These are phyloP conservation scores for Aegithalos caudatus DNA, from an alignment of 2,113 vertebrate genomes.

Conservation along the genomic window DNA sequence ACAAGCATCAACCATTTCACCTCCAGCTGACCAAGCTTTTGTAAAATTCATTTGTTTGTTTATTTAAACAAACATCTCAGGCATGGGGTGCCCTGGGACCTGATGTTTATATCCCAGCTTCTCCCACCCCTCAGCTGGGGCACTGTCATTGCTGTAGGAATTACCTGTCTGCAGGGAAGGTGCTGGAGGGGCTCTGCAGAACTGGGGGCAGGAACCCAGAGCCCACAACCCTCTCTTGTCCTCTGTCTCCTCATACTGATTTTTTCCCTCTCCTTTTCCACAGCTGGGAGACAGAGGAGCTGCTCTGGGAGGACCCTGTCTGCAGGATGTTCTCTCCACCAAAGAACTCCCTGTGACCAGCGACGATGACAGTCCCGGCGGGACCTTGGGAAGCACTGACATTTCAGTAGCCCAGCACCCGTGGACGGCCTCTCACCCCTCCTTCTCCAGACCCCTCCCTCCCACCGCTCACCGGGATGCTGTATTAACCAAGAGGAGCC, in stretches of 20 bases:
- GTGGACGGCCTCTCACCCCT: neutral
- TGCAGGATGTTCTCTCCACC: slow-evolving; percentile 64
- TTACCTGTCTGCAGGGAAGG: fast-evolving
- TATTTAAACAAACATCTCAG: neutral
- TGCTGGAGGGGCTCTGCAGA: neutral
- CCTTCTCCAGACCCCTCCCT: slow-evolving; percentile 13
- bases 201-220: neutral
- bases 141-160: neutral
- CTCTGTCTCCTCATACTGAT: neutral
- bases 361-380: neutral
- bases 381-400: neutral
- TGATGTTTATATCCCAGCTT: neutral
- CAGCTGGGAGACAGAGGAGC: slow-evolving; percentile 57
- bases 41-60: neutral
- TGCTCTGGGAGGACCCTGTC: neutral
- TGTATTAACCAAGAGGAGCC: slow-evolving; percentile 58
- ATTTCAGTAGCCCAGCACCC: slow-evolving; percentile 62
- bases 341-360: neutral
- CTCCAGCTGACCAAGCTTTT: neutral
- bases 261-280: neutral
- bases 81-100: fast-evolving
- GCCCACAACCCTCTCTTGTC: neutral
- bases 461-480: slow-evolving; percentile 39
- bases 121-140: fast-evolving
- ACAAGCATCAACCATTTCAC: neutral